Evolutionary conservation across 2,797 vertebrate species (phyloP).

Genomic region (Platyrinchus mystaceus): DNA sequence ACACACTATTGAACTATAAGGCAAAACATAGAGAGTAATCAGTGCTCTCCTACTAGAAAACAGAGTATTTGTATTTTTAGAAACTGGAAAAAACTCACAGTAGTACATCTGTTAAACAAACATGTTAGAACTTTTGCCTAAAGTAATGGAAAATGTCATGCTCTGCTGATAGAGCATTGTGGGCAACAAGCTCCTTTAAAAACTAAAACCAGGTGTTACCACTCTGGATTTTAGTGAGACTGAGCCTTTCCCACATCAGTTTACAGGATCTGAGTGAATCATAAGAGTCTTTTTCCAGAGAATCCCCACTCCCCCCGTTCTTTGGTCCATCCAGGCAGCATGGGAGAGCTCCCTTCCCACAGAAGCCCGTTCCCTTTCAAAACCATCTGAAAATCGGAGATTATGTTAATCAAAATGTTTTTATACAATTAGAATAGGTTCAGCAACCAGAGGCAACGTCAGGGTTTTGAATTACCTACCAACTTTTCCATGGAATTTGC

Average conservation of each 20-base stretch:
- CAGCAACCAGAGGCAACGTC: background rate
- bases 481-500: background rate
- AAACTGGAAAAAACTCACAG: slow-evolving; percentile 7
- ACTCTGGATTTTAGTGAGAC: background rate
- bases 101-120: slow-evolving; percentile 56
- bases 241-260: background rate
- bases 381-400: background rate
- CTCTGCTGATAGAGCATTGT: background rate
- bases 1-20: background rate
- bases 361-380: background rate
- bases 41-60: background rate
- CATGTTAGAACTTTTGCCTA: background rate
- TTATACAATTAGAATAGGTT: background rate
- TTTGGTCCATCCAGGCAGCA: background rate
- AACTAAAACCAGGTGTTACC: slow-evolving; percentile 46
- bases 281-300: background rate
- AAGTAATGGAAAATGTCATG: slow-evolving; percentile 52
- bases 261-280: background rate
- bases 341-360: background rate
- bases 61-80: background rate
- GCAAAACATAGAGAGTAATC: background rate
- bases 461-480: background rate
- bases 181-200: background rate
- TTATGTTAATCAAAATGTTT: background rate
- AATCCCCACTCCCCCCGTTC: background rate